These are phyloP conservation scores for Euplexia lucipara DNA, from an alignment of 2,888 invertebrate species.

Conservation along the genomic window DNA sequence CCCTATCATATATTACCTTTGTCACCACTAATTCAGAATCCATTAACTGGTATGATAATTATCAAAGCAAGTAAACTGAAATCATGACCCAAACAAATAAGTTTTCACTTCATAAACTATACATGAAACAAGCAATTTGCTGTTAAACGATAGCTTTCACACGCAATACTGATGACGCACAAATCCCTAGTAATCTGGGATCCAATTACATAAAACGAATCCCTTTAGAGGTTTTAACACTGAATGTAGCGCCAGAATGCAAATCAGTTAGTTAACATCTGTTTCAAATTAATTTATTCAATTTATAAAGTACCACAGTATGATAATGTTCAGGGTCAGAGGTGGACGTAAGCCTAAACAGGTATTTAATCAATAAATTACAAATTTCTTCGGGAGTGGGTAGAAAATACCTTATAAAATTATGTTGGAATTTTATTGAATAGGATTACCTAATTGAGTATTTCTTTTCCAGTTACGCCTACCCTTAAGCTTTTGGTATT, in stretches of 20 bases:
- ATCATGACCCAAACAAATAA: constrained; percentile 21
- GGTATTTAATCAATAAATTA: constrained; percentile 35
- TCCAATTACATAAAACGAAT: constrained; percentile 69
- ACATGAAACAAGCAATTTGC: constrained; percentile 34
- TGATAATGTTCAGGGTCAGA: constrained; percentile 32
- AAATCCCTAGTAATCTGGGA: constrained; percentile 64
- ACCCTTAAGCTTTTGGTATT: not conserved
- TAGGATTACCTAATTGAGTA: not conserved
- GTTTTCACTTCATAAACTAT: constrained; percentile 36
- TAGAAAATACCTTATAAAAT: constrained; percentile 7
- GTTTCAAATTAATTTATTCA: constrained; percentile 63
- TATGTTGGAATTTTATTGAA: constrained; percentile 1
- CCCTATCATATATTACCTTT: not conserved
- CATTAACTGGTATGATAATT: not conserved
- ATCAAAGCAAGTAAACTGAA: constrained; percentile 17
- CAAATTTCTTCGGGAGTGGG: constrained; percentile 17
- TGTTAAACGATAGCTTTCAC: constrained; percentile 50
- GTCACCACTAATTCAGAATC: constrained; percentile 5
- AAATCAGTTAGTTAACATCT: constrained; percentile 62
- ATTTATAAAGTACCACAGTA: constrained; percentile 42
- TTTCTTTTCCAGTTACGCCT: not conserved
- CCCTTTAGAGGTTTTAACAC: constrained; percentile 69
- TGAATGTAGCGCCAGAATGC: constrained; percentile 62
- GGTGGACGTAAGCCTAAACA: constrained; percentile 17
- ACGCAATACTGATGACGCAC: constrained; percentile 55